Base-by-base conservation (phyloP, 92 coral and sea anemone species). In the Parazoanthus darwini region DNA sequence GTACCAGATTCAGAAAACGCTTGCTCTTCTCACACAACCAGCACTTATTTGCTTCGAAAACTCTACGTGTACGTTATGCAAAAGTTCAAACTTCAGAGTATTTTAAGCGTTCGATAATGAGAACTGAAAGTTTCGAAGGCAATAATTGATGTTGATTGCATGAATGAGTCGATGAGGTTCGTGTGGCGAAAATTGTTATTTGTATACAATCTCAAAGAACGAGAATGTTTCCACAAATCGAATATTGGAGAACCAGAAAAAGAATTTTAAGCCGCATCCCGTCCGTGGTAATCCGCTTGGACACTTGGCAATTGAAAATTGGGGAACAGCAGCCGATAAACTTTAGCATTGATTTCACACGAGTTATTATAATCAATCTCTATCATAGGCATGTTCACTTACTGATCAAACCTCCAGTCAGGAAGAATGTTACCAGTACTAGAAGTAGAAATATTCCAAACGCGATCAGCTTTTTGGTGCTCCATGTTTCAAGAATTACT, bases 401-500 rank as follows among this genome's bases (percentile, higher is more conserved):
- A 84, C 87, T 78, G 66, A 44, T 46, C 39, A 70, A 84, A 26
- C 87, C 87, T 72, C 87, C 87, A 48, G 46, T 25, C 58, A 84
- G 44, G 78, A 84, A 84, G 66, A 84, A 84, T 0, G 87, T 70
- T 16, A 79, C 87, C 3, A 84, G 48, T 5, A 72, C 87, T 26
- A 84, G 37, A 3, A 36, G 16, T 43, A 84, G 79, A 71, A 84
- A 71, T 70, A 84, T 50, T 26, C 87, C 87, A 46, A 84, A 84
- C 18, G 87, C 87, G 6, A 84, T 71, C 11, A 84, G 79, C 66
- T 48, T 84, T 71, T 48, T 84, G 78, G 75, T 84, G 87, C 79
- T 84, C 87, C 87, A 84, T 48, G 87, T 84, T 51, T 84, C 87
- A 16, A 84, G 87, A 84, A 84, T 84, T 15, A 84, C 87, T 84